Base-by-base conservation (phyloP, 37 sponge, comb jelly and placozoan species). In the Chondrosia reniformis region DNA sequence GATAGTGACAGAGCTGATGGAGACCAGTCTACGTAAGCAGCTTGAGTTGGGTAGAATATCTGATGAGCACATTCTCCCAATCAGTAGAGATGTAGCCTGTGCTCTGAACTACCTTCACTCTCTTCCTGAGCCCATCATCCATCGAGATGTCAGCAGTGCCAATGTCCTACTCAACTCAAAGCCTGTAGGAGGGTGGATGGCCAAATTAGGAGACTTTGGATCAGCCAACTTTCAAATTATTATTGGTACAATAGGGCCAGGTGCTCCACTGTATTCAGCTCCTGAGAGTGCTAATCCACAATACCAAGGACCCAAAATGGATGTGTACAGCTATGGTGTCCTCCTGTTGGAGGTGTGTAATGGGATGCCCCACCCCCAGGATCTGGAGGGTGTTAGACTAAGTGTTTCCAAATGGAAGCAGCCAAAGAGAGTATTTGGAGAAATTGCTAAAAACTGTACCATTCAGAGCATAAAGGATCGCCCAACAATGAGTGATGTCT, bases 171-270 rank as follows among this genome's bases (percentile, higher is more conserved):
- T 92, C 3, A 33, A 79, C 46, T 30, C 76, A 22, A 61, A 57
- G 30, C 21, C 69, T 15, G 87, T 65, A 13, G n/a, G n/a, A n/a
- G 63, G 19, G 0, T 87, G 88, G 88, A 33, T 52, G 36, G 93
- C 93, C 10, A 92, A 92, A 62, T 59, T 92, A 31, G 81, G 84
- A 2, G 93, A 92, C 76, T 92, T 87, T 65, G 93, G 93, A 3
- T 85, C 93, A 44, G 88, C 93, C 46, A 92, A 92, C 64, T 52
- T 87, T 19, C 73, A 36, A 0, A 44, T 63, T 13, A 30, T 57
- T 3, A 61, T 74, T 13, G 40, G 43, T 4, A 87, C 92, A 27
- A 44, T 34, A 46, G 81, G 45, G 2, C 87, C 84, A n/a, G 92
- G 87, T 15, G 87, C 87, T 63, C 63, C 84, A 9, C 61, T 84